A percentile compares a stretch with the other conserved stretches of the same genome.
These are phyloP conservation scores for Tanytarsus gracilentus DNA, from an alignment of 2,888 invertebrate genomes.

Conservation along the genomic window DNA sequence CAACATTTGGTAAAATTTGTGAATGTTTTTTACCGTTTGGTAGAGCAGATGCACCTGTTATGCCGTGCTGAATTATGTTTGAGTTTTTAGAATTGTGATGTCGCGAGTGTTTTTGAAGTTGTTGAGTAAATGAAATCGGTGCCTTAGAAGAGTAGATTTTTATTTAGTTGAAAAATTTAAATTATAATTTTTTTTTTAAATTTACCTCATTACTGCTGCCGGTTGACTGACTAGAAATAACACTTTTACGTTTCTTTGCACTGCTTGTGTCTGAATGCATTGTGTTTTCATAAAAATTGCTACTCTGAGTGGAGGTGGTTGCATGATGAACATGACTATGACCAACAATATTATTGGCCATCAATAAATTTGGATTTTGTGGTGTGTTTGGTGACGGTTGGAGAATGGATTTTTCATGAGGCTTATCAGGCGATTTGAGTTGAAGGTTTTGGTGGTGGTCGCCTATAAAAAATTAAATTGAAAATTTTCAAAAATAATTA, in stretches of 20 bases:
- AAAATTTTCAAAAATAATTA: not conserved
- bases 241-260: conserved; percentile 44
- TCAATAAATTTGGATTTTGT: conserved; percentile 31
- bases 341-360: conserved; percentile 36
- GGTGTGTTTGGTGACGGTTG: conserved; percentile 29
- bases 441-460: conserved; percentile 41
- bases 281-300: conserved; percentile 44
- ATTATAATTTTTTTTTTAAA: not conserved
- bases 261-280: conserved; percentile 45
- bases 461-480: conserved; percentile 33
- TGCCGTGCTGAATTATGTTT: conserved; percentile 34
- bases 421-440: conserved; percentile 43
- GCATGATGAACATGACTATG: conserved; percentile 39
- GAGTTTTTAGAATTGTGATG: conserved; percentile 33
- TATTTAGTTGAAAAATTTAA: conserved; percentile 30
- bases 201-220: conserved; percentile 44
- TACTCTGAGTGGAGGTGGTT: conserved; percentile 44
- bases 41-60: conserved; percentile 36
- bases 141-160: conserved; percentile 39
- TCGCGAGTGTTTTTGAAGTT: conserved; percentile 62
- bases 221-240: conserved; percentile 45
- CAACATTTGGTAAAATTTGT: conserved; percentile 42
- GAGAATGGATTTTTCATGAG: conserved; percentile 34
- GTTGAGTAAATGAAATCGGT: conserved; percentile 84
- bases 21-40: conserved; percentile 38